These are phyloP conservation scores for Cherax destructor DNA, from an alignment of 1,140 invertebrate genomes.

Conservation along the genomic window DNA sequence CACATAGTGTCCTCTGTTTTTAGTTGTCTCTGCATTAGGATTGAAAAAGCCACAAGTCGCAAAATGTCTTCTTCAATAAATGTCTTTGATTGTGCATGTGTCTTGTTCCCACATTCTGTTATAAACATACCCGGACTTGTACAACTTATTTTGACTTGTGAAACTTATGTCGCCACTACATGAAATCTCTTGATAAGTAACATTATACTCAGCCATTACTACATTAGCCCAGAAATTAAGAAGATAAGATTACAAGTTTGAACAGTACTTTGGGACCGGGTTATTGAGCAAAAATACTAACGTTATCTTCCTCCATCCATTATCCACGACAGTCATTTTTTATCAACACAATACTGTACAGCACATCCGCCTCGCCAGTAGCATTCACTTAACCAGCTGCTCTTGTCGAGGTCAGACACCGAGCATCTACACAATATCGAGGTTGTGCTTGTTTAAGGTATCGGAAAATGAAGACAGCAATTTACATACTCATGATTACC, in stretches of 20 bases:
- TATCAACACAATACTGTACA: conserved; percentile 4
- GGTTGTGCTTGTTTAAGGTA: background rate
- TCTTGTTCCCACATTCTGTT: too few relatives aligned
- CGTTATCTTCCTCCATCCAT: background rate
- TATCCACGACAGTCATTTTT: conserved; percentile 20
- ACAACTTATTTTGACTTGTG: background rate
- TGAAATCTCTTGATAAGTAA: background rate
- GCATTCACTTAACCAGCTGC: background rate
- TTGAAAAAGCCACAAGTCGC: too few relatives aligned
- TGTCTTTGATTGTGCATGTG: too few relatives aligned
- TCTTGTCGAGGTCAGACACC: background rate
- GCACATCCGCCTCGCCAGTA: background rate
- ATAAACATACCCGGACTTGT: too few relatives aligned
- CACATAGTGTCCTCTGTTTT: too few relatives aligned
- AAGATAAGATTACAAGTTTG: background rate
- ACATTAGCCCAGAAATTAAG: background rate
- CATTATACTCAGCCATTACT: background rate
- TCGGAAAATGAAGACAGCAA: background rate
- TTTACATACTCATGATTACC: background rate
- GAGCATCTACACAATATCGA: too few relatives aligned
- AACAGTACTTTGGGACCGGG: background rate
- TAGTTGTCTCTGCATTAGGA: too few relatives aligned
- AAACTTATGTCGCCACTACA: background rate
- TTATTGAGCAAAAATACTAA: background rate
- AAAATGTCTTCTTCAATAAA: too few relatives aligned